Evolutionary conservation across 2,797 vertebrate species (phyloP), one percentile per base, ranked within the genome.

Genomic region (Vespertilio murinus): DNA sequence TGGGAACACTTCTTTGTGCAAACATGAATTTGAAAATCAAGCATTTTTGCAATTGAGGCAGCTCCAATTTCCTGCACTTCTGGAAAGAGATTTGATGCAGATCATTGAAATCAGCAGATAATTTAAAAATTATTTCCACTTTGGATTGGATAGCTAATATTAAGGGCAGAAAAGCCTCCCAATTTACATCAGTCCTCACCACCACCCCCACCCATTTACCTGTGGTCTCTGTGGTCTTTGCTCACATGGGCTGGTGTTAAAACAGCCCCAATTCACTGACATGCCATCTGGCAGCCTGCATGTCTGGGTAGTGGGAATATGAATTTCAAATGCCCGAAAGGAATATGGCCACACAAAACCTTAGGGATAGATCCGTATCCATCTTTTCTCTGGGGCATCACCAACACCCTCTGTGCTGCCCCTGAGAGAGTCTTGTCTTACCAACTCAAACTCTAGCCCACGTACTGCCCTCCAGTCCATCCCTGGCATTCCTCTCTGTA

Each of bases 351-450:
- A 4, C 42, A 13, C 4, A 40, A 22, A 56, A 10, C 56, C 86
- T 49, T 0, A 6, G 85, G 49, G 28, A 20, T 1, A 30, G 86
- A 69, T 17, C 13, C 8, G 8, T 11, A 6, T 25, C 22, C 5
- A 8, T 89, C 40, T 82, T 45, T 82, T 81, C 47, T 25, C 80
- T 11, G 14, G 30, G 38, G 38, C 20, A 23, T 82, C 91, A n/a
- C 17, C 42, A 22, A 64, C 8, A 33, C 38, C 56, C 16, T 40
- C 17, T 20, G 25, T 30, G 45, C 16, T 54, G 81, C 8, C 42
- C 70, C 22, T 33, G 65, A 79, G 59, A 59, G 80, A 81, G 65
- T 64, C 86, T 80, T 73, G 65, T 64, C 86, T 80, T 73, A 67
- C 79, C 49, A n/a, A 74, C 82, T 87, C 83, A 16, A 28, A 42